Evolutionary conservation across 2,888 invertebrate genomes (phyloP).

Genomic region (Acanthosoma haemorrhoidale): DNA sequence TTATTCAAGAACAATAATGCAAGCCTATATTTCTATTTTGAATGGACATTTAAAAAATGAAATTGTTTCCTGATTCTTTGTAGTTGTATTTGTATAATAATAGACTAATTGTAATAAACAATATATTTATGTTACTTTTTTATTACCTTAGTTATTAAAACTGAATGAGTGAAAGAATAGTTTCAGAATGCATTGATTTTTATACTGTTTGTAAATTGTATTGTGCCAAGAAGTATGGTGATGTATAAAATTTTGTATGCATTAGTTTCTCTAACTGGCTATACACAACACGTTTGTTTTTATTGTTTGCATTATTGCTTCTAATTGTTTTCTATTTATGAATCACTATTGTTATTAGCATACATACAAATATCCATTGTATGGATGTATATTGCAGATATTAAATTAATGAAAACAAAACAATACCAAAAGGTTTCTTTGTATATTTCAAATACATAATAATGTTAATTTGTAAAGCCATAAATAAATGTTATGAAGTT

Average conservation of each 20-base stretch:
- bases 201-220: slow-evolving; percentile 12
- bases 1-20: background rate
- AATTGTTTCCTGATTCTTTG: background rate
- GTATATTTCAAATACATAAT: slow-evolving; percentile 22
- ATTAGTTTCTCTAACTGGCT: slow-evolving; percentile 12
- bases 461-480: slow-evolving; percentile 25
- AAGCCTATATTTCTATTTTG: background rate
- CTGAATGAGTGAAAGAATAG: background rate
- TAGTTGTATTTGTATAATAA: slow-evolving; percentile 17
- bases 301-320: slow-evolving; percentile 16
- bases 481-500: slow-evolving; percentile 22
- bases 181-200: background rate
- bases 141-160: slow-evolving; percentile 2
- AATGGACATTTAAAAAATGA: background rate
- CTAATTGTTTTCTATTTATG: slow-evolving; percentile 27
- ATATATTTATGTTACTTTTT: slow-evolving; percentile 28
- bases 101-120: slow-evolving; percentile 16
- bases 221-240: background rate
- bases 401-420: background rate
- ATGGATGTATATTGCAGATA: background rate
- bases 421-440: slow-evolving; percentile 15
- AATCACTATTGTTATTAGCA: slow-evolving; percentile 21
- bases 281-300: slow-evolving; percentile 4
- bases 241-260: slow-evolving; percentile 16
- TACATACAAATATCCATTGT: slow-evolving; percentile 9